Percentiles rank a stretch among this genome's conserved stretches.
phyloP scores from a whole-genome alignment of 2,797 vertebrate species.

The Rallus crepitans region DNA sequence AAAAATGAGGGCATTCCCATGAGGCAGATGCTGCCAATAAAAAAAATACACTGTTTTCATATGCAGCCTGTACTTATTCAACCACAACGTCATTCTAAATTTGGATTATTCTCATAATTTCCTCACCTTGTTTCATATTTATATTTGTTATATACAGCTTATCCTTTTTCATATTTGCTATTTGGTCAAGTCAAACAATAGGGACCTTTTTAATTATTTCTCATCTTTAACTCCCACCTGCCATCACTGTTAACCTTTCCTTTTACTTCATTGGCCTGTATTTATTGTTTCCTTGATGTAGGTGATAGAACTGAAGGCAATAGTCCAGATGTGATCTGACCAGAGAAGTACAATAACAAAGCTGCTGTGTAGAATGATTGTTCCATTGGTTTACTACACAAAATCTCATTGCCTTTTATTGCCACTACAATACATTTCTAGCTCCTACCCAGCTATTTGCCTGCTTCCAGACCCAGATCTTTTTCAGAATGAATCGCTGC shows the following conservation, averaged over 20 bases:
- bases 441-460: neutral
- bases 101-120: neutral
- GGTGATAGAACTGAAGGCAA: neutral
- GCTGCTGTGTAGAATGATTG: neutral
- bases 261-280: neutral
- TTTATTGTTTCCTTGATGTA: neutral
- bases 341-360: neutral
- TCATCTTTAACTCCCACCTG: neutral
- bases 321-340: neutral
- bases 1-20: neutral
- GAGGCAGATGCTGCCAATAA: neutral
- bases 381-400: neutral
- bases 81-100: neutral
- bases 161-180: neutral
- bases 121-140: neutral
- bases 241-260: accelerated
- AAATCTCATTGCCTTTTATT: neutral
- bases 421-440: neutral
- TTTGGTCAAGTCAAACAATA: neutral
- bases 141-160: neutral
- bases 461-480: neutral
- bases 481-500: neutral
- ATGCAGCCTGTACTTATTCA: neutral
- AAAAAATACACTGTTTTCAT: neutral
- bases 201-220: neutral